Conservation (phyloP, 1,140 invertebrate genomes). For the Psilanteris sp. region DNA sequence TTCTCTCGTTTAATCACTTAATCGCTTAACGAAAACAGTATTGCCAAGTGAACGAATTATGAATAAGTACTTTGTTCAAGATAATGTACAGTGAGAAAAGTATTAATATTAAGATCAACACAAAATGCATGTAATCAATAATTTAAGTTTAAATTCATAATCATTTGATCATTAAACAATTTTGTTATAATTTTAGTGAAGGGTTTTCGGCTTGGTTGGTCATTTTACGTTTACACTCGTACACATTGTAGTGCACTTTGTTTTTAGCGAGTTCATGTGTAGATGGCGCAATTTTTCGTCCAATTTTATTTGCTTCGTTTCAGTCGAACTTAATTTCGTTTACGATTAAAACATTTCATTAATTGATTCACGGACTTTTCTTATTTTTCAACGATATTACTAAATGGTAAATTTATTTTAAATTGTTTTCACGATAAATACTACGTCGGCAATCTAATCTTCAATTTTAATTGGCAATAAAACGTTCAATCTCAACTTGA, state of each 20-base stretch:
- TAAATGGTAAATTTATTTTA: background rate
- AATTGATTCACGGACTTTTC: no score
- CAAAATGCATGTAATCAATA: constrained; percentile 39
- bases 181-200: constrained; percentile 28
- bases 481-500: background rate
- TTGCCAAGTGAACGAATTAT: constrained; percentile 59
- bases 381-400: no score
- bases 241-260: no score
- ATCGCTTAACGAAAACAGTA: constrained; percentile 50
- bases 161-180: constrained; percentile 3
- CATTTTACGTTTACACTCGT: no score
- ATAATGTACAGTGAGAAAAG: constrained; percentile 36
- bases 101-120: constrained; percentile 19
- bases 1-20: constrained; percentile 51
- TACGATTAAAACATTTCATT: no score
- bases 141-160: constrained; percentile 27
- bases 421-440: background rate
- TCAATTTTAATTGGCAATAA: constrained; percentile 4
- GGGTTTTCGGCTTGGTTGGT: constrained; percentile 19
- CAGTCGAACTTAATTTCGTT: no score
- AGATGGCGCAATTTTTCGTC: no score
- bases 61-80: constrained; percentile 45
- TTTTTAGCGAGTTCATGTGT: no score
- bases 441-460: background rate
- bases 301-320: no score